Evolutionary conservation across 2,888 invertebrate genomes (phyloP).

Genomic region (Tetrapedia diversipes): DNA sequence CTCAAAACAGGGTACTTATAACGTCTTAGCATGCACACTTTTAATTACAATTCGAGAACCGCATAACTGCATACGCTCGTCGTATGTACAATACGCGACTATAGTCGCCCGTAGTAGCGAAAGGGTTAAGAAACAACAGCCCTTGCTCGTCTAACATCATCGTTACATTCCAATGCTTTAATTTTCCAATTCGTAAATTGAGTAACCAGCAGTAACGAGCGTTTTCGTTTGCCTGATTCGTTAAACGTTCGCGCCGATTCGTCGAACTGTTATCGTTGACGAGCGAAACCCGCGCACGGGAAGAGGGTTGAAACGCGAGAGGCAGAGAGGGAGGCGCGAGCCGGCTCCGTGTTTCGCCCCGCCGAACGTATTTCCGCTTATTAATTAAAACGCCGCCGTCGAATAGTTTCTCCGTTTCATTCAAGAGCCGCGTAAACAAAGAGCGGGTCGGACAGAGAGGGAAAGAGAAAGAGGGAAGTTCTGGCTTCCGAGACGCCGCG

Average conservation of each 20-base stretch:
- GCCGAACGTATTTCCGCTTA: constrained; percentile 52
- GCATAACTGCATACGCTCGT: too few species aligned
- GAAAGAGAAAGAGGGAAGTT: constrained; percentile 37
- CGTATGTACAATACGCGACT: too few species aligned
- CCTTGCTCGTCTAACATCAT: too few species aligned
- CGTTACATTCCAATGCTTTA: too few species aligned
- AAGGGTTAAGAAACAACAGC: too few species aligned
- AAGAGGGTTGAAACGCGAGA: neutral
- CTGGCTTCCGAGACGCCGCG: constrained; percentile 31
- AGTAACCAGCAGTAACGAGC: constrained; percentile 26
- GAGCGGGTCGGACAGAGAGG: neutral
- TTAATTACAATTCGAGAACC: too few species aligned
- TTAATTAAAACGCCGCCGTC: constrained; percentile 58
- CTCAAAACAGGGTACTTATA: too few species aligned
- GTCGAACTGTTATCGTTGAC: constrained; percentile 7
- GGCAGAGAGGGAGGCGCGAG: neutral
- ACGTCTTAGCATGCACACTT: too few species aligned
- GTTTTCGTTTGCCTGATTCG: constrained; percentile 34
- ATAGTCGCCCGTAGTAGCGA: too few species aligned
- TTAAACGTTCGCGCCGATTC: constrained; percentile 58
- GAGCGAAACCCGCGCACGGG: constrained; percentile 7
- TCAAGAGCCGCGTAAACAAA: constrained; percentile 53
- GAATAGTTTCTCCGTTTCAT: constrained; percentile 33
- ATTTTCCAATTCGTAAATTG: neutral
- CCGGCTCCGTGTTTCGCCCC: constrained; percentile 18